Evolutionary conservation across 2,888 invertebrate genomes (phyloP).

Genomic region (Caenorhabditis sulstoni): DNA sequence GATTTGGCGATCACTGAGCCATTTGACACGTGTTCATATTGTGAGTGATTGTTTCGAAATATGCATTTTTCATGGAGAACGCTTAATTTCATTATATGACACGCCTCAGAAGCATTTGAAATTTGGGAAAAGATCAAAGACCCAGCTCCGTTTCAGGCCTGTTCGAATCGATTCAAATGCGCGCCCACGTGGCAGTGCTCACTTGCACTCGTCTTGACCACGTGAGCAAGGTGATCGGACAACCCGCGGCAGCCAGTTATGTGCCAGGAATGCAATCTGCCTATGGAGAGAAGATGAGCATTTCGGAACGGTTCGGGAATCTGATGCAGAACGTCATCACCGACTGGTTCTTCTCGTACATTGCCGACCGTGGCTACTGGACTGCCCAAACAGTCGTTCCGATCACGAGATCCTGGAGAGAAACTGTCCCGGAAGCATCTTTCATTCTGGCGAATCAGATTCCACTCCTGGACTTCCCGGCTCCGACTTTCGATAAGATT

Average conservation of each 20-base stretch:
- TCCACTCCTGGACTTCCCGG: conserved; percentile 33
- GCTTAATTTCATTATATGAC: too few relatives aligned
- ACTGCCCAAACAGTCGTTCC: conserved; percentile 6
- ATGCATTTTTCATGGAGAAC: too few relatives aligned
- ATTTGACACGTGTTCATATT: conserved; percentile 53
- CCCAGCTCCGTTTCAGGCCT: not conserved
- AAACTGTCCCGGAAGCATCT: conserved; percentile 21
- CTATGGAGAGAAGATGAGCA: conserved; percentile 23
- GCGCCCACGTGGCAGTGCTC: conserved; percentile 33
- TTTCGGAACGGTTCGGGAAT: conserved; percentile 25
- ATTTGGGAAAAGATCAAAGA: too few relatives aligned
- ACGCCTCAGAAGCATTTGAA: too few relatives aligned
- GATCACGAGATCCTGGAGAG: conserved; percentile 24
- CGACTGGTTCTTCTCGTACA: conserved; percentile 1
- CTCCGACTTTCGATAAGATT: conserved; percentile 41
- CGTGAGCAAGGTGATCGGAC: conserved; percentile 36
- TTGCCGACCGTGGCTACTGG: conserved; percentile 19
- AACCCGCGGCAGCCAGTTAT: conserved; percentile 23
- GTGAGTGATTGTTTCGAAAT: too few relatives aligned
- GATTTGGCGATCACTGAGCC: conserved; percentile 63
- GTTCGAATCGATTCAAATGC: conserved; percentile 33
- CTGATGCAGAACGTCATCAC: not conserved
- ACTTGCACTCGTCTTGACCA: conserved; percentile 31
- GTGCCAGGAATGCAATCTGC: conserved; percentile 21
- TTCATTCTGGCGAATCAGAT: conserved; percentile 27